Evolutionary conservation across 2,888 invertebrate species (phyloP).

Genomic region (Thumatha senex): DNA sequence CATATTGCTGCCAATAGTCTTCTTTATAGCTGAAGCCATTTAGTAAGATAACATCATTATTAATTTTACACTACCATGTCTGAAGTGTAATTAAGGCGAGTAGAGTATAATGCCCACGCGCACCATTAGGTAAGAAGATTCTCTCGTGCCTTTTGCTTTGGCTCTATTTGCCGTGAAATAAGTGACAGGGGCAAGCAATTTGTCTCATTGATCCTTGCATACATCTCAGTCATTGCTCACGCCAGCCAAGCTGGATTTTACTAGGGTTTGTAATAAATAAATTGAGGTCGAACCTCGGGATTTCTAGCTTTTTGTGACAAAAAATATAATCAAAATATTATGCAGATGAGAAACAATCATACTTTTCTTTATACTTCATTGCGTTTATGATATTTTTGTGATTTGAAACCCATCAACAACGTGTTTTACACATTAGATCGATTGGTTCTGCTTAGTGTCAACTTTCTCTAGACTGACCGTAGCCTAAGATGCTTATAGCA

Average conservation of each 20-base stretch:
- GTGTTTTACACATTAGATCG: background rate
- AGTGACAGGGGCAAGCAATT: constrained; percentile 71
- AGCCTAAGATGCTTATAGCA: too few species aligned
- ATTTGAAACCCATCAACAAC: background rate
- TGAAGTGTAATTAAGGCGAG: constrained; percentile 56
- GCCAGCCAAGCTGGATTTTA: constrained; percentile 23
- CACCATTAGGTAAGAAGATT: constrained; percentile 57
- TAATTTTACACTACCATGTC: constrained; percentile 49
- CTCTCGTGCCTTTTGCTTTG: constrained; percentile 30
- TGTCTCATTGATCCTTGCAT: constrained; percentile 79
- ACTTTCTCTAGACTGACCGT: too few species aligned
- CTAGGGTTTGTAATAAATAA: background rate
- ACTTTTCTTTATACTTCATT: background rate
- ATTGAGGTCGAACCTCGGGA: background rate
- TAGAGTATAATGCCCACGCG: constrained; percentile 65
- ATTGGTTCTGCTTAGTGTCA: too few species aligned
- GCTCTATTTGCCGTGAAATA: constrained; percentile 61
- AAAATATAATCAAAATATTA: background rate
- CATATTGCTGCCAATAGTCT: background rate
- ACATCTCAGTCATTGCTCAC: constrained; percentile 73
- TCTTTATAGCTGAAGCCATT: too few species aligned
- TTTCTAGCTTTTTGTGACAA: background rate
- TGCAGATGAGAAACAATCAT: background rate
- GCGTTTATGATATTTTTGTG: too few species aligned
- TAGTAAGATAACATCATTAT: constrained; percentile 5